phyloP scores from a whole-genome alignment of 2,797 vertebrate genomes.

The Manis crassicaudata region DNA sequence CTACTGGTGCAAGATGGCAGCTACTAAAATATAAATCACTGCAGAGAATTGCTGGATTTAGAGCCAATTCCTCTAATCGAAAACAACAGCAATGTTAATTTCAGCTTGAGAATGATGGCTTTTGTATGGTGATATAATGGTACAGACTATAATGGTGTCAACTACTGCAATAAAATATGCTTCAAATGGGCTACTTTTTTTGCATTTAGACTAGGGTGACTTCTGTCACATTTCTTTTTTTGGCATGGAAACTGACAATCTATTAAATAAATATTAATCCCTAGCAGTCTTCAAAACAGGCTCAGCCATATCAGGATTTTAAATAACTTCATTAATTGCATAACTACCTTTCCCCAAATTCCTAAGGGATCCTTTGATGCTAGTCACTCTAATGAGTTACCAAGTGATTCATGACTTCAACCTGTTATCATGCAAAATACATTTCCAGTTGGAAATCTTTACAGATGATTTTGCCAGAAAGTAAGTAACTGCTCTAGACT shows the following conservation, averaged over 20 bases:
- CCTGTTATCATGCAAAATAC: conserved; percentile 77
- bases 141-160: conserved; percentile 67
- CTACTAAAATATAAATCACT: conserved; percentile 74
- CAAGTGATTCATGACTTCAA: conserved; percentile 83
- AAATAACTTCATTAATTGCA: conserved; percentile 88
- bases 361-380: conserved; percentile 82
- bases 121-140: conserved; percentile 75
- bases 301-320: conserved; percentile 84
- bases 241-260: conserved; percentile 81
- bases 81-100: conserved; percentile 75
- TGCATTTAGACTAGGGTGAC: conserved; percentile 68
- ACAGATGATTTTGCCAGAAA: conserved; percentile 72
- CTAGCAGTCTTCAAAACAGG: conserved; percentile 82
- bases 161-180: conserved; percentile 70
- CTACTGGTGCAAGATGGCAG: conserved; percentile 66
- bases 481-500: conserved; percentile 43
- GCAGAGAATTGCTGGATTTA: conserved; percentile 66
- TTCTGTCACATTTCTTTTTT: conserved; percentile 79
- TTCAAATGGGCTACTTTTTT: conserved; percentile 69
- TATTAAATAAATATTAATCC: conserved; percentile 88
- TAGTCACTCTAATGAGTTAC: conserved; percentile 82
- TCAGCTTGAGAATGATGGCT: conserved; percentile 73
- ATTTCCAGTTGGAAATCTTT: conserved; percentile 78
- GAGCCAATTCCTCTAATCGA: conserved; percentile 77
- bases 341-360: conserved; percentile 85